Evolutionary conservation across 2,888 invertebrate genomes (phyloP), one percentile per base, ranked within the genome.

Genomic region (Patella depressa): DNA sequence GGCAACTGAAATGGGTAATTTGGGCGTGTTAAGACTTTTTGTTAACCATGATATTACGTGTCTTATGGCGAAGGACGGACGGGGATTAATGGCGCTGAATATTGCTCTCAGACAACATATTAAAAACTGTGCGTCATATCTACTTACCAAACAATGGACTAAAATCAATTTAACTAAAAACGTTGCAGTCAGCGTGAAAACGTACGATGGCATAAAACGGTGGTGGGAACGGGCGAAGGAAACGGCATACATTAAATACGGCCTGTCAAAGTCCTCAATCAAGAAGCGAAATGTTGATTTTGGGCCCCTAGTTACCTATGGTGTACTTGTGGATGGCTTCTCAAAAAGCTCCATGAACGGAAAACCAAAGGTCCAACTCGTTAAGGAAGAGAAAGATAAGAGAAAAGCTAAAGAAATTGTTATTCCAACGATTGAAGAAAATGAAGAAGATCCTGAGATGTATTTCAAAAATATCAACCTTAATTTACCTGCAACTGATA

Each of bases 101-200:
- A 84, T 91, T 15, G 89, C 91, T 9, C 86, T 91, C 7, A 79
- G 91, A 57, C 86, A 87, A 54, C 85, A 87, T 72, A 85, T 89
- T 73, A 88, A 88, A 77, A 85, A 88, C 34, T 90, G 90, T 76
- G 91, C 91, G 7, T 88, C 89, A 2, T 91, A 90, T 79, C 84
- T 91, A 19, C 84, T 91, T 17, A 89, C 91, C 14, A 90, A 91
- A 76, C 91, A 91, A 78, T 91, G 91, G 91, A 89, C 88, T n/a
- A 86, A 88, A 76, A 87, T 91, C 3, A 84, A 85, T 5, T 86
- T 89, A 57, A 86, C 85, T 11, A 87, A 87, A 72, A 85, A 83
- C 24, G 84, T 86, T 29, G 81, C 86, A 0, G 70, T 83, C 3
- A 78, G 77, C 53, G 80, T 91, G 53, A 85, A 86, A 12, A 88